These are phyloP conservation scores for Himalopsyche japonica DNA, from an alignment of 2,888 invertebrate species.

Conservation along the genomic window DNA sequence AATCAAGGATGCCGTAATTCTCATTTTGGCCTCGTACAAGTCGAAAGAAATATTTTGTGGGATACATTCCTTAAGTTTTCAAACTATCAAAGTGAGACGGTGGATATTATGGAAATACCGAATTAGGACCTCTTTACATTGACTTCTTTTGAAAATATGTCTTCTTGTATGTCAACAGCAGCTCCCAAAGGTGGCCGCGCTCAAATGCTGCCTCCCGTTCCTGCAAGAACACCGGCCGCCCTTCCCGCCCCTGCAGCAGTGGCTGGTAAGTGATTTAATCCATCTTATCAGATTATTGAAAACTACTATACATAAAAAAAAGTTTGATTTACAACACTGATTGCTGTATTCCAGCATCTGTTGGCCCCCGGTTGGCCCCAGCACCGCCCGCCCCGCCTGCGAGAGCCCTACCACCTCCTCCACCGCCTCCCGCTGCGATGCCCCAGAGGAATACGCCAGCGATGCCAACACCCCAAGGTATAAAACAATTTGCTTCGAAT, in stretches of 20 bases:
- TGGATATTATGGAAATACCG: too few relatives aligned
- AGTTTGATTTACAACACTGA: too few relatives aligned
- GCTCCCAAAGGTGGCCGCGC: constrained; percentile 36
- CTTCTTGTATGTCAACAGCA: constrained; percentile 25
- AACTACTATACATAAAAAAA: too few relatives aligned
- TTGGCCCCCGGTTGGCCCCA: constrained; percentile 22
- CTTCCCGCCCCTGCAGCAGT: constrained; percentile 5
- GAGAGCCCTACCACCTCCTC: constrained; percentile 42
- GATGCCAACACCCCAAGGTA: constrained; percentile 40
- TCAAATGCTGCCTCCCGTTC: constrained; percentile 54
- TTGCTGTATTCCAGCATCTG: neutral
- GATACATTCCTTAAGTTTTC: too few relatives aligned
- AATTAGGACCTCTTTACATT: too few relatives aligned
- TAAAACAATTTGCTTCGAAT: neutral
- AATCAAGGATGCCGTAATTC: too few relatives aligned
- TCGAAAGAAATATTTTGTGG: too few relatives aligned
- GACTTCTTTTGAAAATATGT: too few relatives aligned
- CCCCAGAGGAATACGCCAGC: constrained; percentile 43
- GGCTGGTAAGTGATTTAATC: neutral
- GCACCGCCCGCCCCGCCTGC: constrained; percentile 40
- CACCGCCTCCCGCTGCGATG: constrained; percentile 41
- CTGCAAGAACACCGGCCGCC: constrained; percentile 48
- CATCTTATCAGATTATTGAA: too few relatives aligned
- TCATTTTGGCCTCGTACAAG: too few relatives aligned
- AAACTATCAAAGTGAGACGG: too few relatives aligned